Percentiles rank a stretch among this genome's conserved stretches.
These are phyloP conservation scores for Melanotaenia pygmaea DNA, from an alignment of 2,797 vertebrate species.

Conservation along the genomic window DNA sequence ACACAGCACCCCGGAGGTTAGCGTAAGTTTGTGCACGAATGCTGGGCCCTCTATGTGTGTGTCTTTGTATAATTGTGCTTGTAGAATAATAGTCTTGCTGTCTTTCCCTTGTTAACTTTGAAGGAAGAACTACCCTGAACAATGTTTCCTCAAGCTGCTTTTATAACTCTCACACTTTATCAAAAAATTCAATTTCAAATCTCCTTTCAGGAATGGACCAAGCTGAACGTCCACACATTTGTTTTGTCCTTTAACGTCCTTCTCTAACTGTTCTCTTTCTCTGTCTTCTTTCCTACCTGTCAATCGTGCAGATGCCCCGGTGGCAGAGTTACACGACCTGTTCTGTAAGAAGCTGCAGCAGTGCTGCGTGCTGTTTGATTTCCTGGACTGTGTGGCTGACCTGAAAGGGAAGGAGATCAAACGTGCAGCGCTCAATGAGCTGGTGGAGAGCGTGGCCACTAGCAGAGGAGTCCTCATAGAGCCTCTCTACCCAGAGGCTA, in stretches of 20 bases:
- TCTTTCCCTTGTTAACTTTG: constrained; percentile 53
- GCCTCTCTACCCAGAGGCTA: constrained; percentile 92
- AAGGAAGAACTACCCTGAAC: constrained; percentile 30
- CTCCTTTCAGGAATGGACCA: constrained; percentile 16
- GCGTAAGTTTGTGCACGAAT: constrained; percentile 30
- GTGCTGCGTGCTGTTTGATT: constrained; percentile 93
- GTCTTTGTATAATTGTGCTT: constrained; percentile 47
- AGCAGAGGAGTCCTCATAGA: constrained; percentile 93
- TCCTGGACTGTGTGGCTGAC: constrained; percentile 94
- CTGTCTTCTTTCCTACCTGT: constrained; percentile 9
- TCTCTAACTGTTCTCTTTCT: constrained; percentile 22
- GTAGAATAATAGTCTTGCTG: constrained; percentile 48
- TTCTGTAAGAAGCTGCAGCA: constrained; percentile 95
- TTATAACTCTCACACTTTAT: constrained; percentile 22
- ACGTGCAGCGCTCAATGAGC: constrained; percentile 90
- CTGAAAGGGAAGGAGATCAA: constrained; percentile 96
- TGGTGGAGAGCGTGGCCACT: constrained; percentile 93
- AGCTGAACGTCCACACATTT: not conserved
- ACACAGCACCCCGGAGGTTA: constrained; percentile 45
- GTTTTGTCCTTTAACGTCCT: constrained; percentile 22
- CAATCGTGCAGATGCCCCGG: constrained; percentile 84
- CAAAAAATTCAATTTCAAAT: constrained; percentile 35
- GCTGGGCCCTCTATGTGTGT: constrained; percentile 23
- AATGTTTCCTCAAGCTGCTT: constrained; percentile 26
- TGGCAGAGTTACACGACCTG: constrained; percentile 91